Evolutionary conservation across 2,888 invertebrate genomes (phyloP), one percentile per base, ranked within the genome.

Genomic region (Synanthedon andrenaeformis): DNA sequence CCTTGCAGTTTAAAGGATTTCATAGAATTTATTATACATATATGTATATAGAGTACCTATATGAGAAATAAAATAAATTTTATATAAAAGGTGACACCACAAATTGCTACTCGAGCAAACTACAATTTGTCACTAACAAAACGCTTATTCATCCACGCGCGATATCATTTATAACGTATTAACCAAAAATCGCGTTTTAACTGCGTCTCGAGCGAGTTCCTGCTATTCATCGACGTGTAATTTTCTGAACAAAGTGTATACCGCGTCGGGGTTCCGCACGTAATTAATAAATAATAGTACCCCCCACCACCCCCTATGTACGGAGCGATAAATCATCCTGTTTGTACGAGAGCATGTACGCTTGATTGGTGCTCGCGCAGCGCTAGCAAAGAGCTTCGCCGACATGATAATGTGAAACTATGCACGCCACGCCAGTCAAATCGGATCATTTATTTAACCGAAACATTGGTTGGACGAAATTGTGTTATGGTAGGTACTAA

Each of bases 211-310:
- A 50, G 41, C 42, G 49, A 51, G 45, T 53, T 55, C 49, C 49
- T 41, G 53, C 53, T 51, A 55, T 51, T 55, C 55, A 55, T 52
- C 52, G 55, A 13, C 50, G 28, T 42, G 45, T 52, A 52, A 55
- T 55, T 52, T 52, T 42, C 45, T 14, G 45, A 51, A 55, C 52
- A 52, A 53, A 53, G 52, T 50, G 52, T 35, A 35, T 35, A 35
- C 35, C 35, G 35, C 35, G 35, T 41, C 48, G 50, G 11, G 35
- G 45, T 41, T 41, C 14, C 51, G 51, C 50, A 23, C 14, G 54
- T 54, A 54, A 54, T 54, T 54, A 54, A 52, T 52, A 52, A 17
- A 48, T 52, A 49, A 54, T 54, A 54, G 52, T 52, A 41, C 51
- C n/a, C 23, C 45, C 52, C 51, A 17, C n/a, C 42, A 12, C 42